Evolutionary conservation across 2,113 vertebrate species (phyloP), one percentile per base, ranked within the genome.

Genomic region (Pluvialis apricaria): DNA sequence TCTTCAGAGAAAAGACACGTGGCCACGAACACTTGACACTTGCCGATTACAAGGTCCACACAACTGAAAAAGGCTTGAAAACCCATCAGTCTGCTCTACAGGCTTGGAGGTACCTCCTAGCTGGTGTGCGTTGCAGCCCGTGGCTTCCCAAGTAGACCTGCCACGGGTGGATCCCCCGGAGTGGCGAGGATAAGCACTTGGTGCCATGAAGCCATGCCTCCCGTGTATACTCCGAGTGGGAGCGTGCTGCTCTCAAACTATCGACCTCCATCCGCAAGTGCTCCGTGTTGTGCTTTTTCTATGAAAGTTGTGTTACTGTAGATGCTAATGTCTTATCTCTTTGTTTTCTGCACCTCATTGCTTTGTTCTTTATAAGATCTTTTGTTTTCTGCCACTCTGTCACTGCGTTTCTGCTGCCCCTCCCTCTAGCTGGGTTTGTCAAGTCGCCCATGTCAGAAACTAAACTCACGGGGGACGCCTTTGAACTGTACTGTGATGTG

Each of bases 401-500:
- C 97, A 98, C 98, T 97, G 96, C 98, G 60, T 98, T 98, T 98
- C 98, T 98, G 97, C 98, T 97, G 97, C 98, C 98, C 98, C 98
- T 98, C 98, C 98, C 98, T 99, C 98, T 99, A 99, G 99, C 99
- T 98, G 99, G 99, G 98, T 99, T 99, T 99, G 99, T 99, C 98
- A 99, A 99, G 99, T 99, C 99, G 97, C 99, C 99, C 97, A 99
- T 99, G 99, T 99, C 99, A 98, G 99, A 99, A 98, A 99, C 99
- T 98, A 99, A 99, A 97, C 99, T 99, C 97, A 99, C 99, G 95
- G 99, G 99, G 98, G 99, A 99, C 99, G 99, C 99, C 98, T 99
- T 99, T 98, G 99, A 99, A 99, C 99, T 99, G 98, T 99, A 99
- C 99, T 99, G 99, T 98, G 99, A 99, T 94, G 99, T 99, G 98